phyloP scores from a whole-genome alignment of 1,140 invertebrate species.

The Scaptodrosophila lebanonensis region DNA sequence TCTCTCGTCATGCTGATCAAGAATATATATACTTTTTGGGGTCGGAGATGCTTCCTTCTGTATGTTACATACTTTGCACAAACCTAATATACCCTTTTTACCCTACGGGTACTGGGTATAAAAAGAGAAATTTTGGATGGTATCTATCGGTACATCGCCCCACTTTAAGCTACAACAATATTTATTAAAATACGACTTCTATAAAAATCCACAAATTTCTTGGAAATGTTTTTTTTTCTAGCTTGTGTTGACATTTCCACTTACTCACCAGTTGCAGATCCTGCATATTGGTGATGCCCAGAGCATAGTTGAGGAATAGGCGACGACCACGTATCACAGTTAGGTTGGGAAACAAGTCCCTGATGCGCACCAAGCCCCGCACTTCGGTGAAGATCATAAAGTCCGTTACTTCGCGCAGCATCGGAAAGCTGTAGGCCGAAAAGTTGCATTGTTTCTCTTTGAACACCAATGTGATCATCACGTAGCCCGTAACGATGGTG shows the following conservation, averaged over 20 bases:
- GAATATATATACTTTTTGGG: too few species aligned
- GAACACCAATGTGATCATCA: constrained; percentile 78
- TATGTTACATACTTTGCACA: too few species aligned
- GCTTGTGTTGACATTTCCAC: background rate
- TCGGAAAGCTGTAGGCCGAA: constrained; percentile 37
- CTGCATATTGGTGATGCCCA: constrained; percentile 81
- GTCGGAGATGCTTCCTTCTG: too few species aligned
- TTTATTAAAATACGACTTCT: too few species aligned
- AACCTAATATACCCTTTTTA: too few species aligned
- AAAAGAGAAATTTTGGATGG: too few species aligned
- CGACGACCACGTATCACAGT: constrained; percentile 93
- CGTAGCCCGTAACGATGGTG: constrained; percentile 89
- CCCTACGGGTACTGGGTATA: too few species aligned
- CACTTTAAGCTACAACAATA: too few species aligned
- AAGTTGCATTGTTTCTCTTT: constrained; percentile 28
- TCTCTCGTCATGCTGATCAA: too few species aligned
- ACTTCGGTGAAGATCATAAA: constrained; percentile 83
- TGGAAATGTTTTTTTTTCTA: background rate
- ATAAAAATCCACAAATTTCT: too few species aligned
- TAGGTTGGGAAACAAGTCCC: constrained; percentile 94
- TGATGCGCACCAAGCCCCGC: constrained; percentile 86
- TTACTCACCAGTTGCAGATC: constrained; percentile 51
- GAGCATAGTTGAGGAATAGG: constrained; percentile 92
- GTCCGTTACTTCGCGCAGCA: constrained; percentile 80
- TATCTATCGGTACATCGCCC: too few species aligned